phyloP scores from a whole-genome alignment of 2,888 invertebrate species.

The Matsumyia berberina region DNA sequence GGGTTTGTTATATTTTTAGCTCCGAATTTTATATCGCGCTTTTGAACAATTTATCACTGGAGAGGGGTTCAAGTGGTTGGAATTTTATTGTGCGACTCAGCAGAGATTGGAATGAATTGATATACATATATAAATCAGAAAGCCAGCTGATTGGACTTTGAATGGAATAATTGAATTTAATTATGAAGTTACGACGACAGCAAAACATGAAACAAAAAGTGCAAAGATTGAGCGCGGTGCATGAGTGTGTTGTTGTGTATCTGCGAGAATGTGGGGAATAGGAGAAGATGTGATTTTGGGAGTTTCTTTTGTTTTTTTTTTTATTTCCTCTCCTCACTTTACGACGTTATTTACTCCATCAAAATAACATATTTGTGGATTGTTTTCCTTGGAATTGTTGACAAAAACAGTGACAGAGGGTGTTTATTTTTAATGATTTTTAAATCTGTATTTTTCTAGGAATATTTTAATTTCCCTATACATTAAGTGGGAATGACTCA shows the following conservation, averaged over 20 bases:
- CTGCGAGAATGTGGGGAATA: not conserved
- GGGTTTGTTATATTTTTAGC: slow-evolving; percentile 9
- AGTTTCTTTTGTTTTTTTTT: slow-evolving; percentile 2
- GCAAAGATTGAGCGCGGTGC: slow-evolving; percentile 33
- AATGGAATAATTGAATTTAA: slow-evolving; percentile 50
- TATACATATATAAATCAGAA: slow-evolving; percentile 42
- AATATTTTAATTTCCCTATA: not conserved
- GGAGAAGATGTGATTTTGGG: slow-evolving; percentile 7
- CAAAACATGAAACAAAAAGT: slow-evolving; percentile 13
- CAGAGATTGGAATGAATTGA: slow-evolving; percentile 22
- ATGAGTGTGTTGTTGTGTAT: slow-evolving; percentile 13
- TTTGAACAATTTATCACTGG: slow-evolving; percentile 13
- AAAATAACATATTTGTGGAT: not conserved
- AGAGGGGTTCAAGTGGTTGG: not conserved
- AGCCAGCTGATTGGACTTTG: slow-evolving; percentile 52
- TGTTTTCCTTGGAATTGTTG: not conserved
- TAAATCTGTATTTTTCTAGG: slow-evolving; percentile 12
- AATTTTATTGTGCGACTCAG: slow-evolving; percentile 5
- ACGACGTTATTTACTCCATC: slow-evolving; percentile 15
- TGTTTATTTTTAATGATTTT: not conserved
- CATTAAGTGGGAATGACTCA: not conserved
- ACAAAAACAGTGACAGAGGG: slow-evolving; percentile 10
- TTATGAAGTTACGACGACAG: slow-evolving; percentile 47
- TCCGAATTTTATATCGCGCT: not conserved
- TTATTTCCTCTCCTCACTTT: not conserved